These are phyloP conservation scores for Artibeus jamaicensis DNA, from an alignment of 2,797 vertebrate species.

Conservation along the genomic window DNA sequence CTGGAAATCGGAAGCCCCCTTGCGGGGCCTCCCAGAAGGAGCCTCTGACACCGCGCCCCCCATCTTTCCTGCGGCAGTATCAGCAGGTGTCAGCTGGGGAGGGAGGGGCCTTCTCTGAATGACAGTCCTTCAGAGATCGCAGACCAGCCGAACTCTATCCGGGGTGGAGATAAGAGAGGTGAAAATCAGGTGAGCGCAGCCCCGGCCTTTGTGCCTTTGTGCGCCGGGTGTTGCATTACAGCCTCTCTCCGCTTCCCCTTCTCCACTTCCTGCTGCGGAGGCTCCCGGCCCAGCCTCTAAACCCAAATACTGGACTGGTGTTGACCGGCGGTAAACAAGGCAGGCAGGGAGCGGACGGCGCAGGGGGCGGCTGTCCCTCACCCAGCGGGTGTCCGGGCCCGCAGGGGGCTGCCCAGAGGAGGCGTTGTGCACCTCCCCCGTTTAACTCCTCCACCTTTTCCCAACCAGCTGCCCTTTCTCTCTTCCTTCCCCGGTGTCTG, in stretches of 20 bases:
- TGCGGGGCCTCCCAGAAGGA: background rate
- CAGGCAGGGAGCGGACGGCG: background rate
- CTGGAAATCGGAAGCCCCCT: background rate
- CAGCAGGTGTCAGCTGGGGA: background rate
- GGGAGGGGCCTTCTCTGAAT: background rate
- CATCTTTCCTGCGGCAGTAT: background rate
- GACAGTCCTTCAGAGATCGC: background rate
- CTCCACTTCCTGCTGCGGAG: background rate
- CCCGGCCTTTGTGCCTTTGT: background rate
- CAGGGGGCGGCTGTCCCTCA: too few relatives aligned
- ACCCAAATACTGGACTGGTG: background rate
- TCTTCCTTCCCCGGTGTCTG: background rate
- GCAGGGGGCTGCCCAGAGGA: background rate
- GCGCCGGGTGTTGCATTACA: background rate
- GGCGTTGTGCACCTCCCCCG: background rate
- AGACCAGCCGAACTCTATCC: background rate
- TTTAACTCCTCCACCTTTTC: background rate
- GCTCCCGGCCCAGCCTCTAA: background rate
- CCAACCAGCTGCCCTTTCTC: background rate
- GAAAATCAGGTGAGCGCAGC: background rate
- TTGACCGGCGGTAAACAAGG: background rate
- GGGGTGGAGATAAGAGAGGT: conserved; percentile 19
- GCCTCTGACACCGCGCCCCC: background rate
- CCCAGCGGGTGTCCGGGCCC: background rate
- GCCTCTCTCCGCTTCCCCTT: background rate